Base-by-base conservation (phyloP, 2,797 vertebrate species). In the Channallabes apus region DNA sequence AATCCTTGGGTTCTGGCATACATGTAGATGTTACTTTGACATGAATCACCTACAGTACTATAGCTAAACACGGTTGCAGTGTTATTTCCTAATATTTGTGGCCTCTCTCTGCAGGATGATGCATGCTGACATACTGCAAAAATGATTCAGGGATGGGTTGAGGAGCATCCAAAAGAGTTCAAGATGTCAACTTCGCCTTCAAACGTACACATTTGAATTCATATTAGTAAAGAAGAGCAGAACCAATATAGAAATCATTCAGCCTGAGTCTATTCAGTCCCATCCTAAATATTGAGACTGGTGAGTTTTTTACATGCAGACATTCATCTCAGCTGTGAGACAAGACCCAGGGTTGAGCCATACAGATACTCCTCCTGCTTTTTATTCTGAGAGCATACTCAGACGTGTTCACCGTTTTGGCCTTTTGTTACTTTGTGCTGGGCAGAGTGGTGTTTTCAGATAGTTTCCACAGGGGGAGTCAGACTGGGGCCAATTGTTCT, bases 351-450 rank as follows among this genome's bases (percentile, higher is more conserved):
- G 46, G 72, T 75, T 75, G 46, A 75, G n/a, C 46, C 15, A 27
- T 54, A 75, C 72, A 56, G 72, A 75, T 75, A 54, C 18, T 56
- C n/a, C 72, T 29, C 7, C 46, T 75, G 46, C 72, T 54, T 54
- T 75, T 54, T 17, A 56, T 75, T 75, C 72, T 56, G n/a, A 56
- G 46, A 56, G 54, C 46, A 56, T 15, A 56, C n/a, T 29, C 15
- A 8, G 41, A 29, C 56, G 46, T 75, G 6, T 54, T 56, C 41
- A 54, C 46, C n/a, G 1, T 29, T 75, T 75, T 75, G 72, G 72
- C 72, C 46, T 75, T 56, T 75, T 54, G 72, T 75, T 75, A 29
- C 72, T 54, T 56, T 75, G n/a, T 54, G 15, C 46, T 56, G n/a
- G 72, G 27, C 46, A 75, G 3, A 75, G 3, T 75, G 72, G 46